Base-by-base conservation (phyloP, 2,888 invertebrate species). In the Autographa pulchrina region DNA sequence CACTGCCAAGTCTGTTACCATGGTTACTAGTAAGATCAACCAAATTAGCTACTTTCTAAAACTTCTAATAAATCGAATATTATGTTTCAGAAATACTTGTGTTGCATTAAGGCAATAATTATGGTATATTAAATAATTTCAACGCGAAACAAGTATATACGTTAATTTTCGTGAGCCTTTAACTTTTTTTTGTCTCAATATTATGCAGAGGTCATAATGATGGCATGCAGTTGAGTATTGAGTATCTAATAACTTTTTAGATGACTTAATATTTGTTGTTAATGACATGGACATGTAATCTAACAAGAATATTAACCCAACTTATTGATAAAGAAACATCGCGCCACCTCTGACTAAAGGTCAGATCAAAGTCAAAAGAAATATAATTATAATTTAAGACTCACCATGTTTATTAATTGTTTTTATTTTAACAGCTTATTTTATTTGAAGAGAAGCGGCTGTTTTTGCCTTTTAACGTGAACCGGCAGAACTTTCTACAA, bases 311-410 rank as follows among this genome's bases (percentile, higher is more conserved):
- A 68, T 68, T 41, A 72, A 61, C 52, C 43, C 38, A 58, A 63
- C 48, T 58, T 62, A 65, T 20, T 68, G 70, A n/a, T 67, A 68
- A 48, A 70, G 72, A 66, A 70, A 41, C 35, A 52, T 65, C 18
- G 41, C 62, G 48, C 65, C 61, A 66, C 32, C 68, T 48, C 68
- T 74, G 71, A 67, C 43, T 38, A 70, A 73, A 95, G 95, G 95
- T 94, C 95, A 93, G 86, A 78, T 85, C 90, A 94, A 95, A 92
- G 95, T 94, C 95, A 94, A 84, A 88, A 86, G 84, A 86, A 86
- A 66, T 74, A 80, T 75, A 38, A 38, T 35, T 35, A 62, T 61
- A 76, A 66, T 71, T 58, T 70, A 70, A 65, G 74, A 88, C 94
- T 92, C 88, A 94, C 94, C 94, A 94, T 93, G 87, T 85, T 86